These are phyloP conservation scores for Netta rufina DNA, from an alignment of 2,797 vertebrate species.

Conservation along the genomic window DNA sequence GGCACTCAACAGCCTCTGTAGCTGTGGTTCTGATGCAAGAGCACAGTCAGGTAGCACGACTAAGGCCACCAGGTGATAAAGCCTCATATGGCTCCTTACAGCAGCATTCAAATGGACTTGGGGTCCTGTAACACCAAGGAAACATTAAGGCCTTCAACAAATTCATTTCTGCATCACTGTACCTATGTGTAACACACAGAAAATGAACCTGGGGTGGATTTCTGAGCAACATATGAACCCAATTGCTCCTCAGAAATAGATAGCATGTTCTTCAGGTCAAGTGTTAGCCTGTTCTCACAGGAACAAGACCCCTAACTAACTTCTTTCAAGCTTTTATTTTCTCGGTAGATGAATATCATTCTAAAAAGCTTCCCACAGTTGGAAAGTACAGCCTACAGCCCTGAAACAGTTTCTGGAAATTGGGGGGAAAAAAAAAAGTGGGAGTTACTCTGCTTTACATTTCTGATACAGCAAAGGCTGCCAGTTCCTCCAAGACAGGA, in stretches of 20 bases:
- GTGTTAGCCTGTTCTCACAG: not conserved
- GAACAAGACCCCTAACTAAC: not conserved
- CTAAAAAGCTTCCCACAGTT: not conserved
- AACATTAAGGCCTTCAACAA: not conserved
- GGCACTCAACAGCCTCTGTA: constrained; percentile 75
- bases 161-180: not conserved
- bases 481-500: not conserved
- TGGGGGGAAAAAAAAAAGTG: not conserved
- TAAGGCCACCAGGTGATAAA: not conserved
- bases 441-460: not conserved
- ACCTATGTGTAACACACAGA: not conserved
- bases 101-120: not conserved
- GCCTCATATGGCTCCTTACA: not conserved
- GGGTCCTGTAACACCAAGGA: too few relatives aligned
- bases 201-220: not conserved
- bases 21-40: constrained; percentile 67
- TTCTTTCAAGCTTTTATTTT: not conserved
- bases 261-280: not conserved
- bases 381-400: not conserved
- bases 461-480: not conserved
- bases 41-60: constrained; percentile 35
- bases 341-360: not conserved
- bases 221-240: not conserved
- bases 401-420: not conserved
- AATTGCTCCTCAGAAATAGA: not conserved